Evolutionary conservation across 2,797 vertebrate species (phyloP).

Genomic region (Sparus aurata): DNA sequence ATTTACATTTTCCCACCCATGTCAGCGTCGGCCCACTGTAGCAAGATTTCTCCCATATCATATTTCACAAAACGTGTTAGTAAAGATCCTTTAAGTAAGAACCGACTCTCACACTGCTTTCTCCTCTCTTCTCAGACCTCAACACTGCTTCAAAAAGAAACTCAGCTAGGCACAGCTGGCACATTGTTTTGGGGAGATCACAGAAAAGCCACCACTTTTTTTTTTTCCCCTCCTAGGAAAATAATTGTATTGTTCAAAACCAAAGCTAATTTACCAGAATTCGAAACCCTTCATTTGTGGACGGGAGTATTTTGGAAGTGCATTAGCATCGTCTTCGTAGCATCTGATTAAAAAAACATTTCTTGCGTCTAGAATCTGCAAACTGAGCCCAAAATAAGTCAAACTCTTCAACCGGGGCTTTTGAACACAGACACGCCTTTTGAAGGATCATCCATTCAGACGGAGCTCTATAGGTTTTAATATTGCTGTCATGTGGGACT

Average conservation of each 20-base stretch:
- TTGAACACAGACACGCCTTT: background rate
- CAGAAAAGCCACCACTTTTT: background rate
- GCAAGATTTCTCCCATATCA: constrained; percentile 3
- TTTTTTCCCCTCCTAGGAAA: background rate
- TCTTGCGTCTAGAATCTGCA: constrained; percentile 10
- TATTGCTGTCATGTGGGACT: constrained; percentile 41
- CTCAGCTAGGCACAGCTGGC: constrained; percentile 24
- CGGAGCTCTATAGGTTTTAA: constrained; percentile 22
- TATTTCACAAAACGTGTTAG: background rate
- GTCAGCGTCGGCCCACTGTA: background rate
- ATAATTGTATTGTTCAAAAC: constrained; percentile 13
- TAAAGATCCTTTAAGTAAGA: background rate
- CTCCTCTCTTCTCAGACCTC: background rate
- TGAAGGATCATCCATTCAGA: constrained; percentile 25
- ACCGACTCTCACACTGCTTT: background rate
- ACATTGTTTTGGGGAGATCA: constrained; percentile 25
- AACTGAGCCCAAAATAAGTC: background rate
- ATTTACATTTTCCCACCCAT: constrained; percentile 6
- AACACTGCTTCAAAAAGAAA: background rate
- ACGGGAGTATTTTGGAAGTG: background rate
- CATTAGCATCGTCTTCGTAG: constrained; percentile 16
- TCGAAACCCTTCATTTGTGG: constrained; percentile 9
- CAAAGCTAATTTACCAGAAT: constrained; percentile 9
- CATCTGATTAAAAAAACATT: constrained; percentile 15
- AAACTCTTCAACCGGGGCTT: background rate